Percentiles rank a stretch among this genome's conserved stretches.
Conservation (phyloP, 2,113 vertebrate genomes). For the Apodemus speciosus region DNA sequence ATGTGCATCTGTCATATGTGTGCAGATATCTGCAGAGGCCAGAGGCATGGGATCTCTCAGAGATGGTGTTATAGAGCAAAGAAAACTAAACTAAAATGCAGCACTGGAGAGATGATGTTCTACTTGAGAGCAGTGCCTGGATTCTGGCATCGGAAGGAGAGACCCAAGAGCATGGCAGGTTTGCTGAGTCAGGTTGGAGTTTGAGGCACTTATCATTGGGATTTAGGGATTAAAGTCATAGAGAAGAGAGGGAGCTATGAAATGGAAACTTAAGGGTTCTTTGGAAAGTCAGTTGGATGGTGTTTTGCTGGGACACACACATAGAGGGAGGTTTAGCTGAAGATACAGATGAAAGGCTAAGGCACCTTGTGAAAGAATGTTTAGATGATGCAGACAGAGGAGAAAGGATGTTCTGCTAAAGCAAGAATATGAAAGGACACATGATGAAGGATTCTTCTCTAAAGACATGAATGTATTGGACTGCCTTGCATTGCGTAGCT, state of each 20-base stretch:
- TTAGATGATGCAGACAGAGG: too few species aligned
- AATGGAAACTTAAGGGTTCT: too few species aligned
- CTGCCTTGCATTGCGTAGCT: too few species aligned
- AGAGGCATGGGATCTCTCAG: background rate
- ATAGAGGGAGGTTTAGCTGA: too few species aligned
- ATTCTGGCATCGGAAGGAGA: background rate
- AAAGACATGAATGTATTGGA: too few species aligned
- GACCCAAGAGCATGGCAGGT: background rate
- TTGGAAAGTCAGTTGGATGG: too few species aligned
- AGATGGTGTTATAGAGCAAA: background rate
- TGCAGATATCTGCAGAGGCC: background rate
- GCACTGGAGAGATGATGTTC: background rate
- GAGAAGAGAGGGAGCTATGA: background rate
- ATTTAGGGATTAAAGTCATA: background rate
- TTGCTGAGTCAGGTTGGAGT: background rate
- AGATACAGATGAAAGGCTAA: too few species aligned
- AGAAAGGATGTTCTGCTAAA: too few species aligned
- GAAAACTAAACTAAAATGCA: background rate
- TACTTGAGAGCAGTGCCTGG: background rate
- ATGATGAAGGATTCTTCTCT: too few species aligned
- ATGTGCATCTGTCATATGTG: background rate
- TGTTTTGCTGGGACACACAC: too few species aligned
- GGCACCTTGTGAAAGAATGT: too few species aligned
- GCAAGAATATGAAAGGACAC: too few species aligned
- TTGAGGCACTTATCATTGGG: background rate